Base-by-base conservation (phyloP, 37 sponge, comb jelly and placozoan species). In the Mnemiopsis leidyi region DNA sequence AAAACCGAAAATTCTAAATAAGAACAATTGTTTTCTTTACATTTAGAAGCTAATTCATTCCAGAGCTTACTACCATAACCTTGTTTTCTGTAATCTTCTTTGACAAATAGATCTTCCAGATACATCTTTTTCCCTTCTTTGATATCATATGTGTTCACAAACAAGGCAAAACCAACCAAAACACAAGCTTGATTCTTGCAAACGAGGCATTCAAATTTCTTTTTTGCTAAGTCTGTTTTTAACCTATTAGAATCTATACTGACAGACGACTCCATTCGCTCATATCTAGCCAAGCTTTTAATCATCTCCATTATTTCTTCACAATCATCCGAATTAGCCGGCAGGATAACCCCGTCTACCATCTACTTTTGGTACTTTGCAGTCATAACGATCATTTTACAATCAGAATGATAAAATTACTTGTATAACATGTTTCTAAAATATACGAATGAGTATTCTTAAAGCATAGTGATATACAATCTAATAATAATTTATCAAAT, bases 51-150 rank as follows among this genome's bases (percentile, higher is more conserved):
- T 20, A 77, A 77, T 21, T 1, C 35, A 77, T 32, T 32, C 79
- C 79, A 77, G 5, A 77, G 26, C 9, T 31, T 32, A 9, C 36
- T 34, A 21, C 79, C 79, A 13, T 34, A 5, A 1, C 79, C 79
- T 32, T 77, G 20, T 31, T 18, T 77, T 77, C 79, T 77, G 79
- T 77, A 34, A 1, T 34, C 18, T 77, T 77, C 79, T 34, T 77
- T 77, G 35, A 77, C 79, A 77, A 77, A 77, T 13, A 77, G 33
- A 32, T 77, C 79, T 18, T 77, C 79, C 33, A 77, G 36, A 77
- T 77, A 77, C 18, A 34, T 32, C 0, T 77, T 77, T 13, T 34
- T 77, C 20, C 79, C 79, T 34, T 32, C 3, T 16, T 34, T 32
- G 1, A 77, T 13, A 20, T 77, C 79, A 77, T 34, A 77, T 77